These are phyloP conservation scores for Isaurus tuberculatus DNA, from an alignment of 92 coral and sea anemone species.

Conservation along the genomic window DNA sequence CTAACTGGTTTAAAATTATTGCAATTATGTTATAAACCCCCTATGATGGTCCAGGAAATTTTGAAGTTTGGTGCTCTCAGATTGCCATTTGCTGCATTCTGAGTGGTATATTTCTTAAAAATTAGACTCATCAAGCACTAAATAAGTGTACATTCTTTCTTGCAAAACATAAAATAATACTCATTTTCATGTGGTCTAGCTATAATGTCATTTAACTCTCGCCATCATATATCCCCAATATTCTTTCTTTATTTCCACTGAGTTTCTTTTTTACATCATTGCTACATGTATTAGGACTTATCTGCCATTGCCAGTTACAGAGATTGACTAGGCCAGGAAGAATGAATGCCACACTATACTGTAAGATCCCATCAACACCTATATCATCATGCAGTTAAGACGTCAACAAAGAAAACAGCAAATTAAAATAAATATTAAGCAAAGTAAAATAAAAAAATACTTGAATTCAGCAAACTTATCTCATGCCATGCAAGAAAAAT, in stretches of 20 bases:
- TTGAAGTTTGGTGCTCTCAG: slow-evolving; percentile 25
- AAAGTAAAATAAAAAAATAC: not conserved
- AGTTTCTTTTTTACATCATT: not conserved
- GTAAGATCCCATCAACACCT: not conserved
- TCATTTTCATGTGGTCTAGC: not conserved
- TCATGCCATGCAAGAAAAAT: slow-evolving; percentile 24
- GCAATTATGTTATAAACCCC: not conserved
- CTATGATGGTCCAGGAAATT: not conserved
- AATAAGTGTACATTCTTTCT: not conserved
- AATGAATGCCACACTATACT: not conserved
- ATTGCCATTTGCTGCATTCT: slow-evolving; percentile 22
- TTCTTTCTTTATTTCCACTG: not conserved
- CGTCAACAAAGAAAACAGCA: slow-evolving; percentile 21
- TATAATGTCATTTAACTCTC: not conserved
- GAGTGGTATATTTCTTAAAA: not conserved
- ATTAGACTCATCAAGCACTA: not conserved
- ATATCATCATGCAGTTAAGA: slow-evolving; percentile 15
- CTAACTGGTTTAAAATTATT: no score
- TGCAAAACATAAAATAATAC: not conserved
- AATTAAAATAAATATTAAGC: slow-evolving; percentile 10
- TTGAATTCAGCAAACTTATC: slow-evolving; percentile 13
- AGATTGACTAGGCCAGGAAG: not conserved
- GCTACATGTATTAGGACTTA: slow-evolving; percentile 14
- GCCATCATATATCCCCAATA: slow-evolving; percentile 5
- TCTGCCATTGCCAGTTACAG: not conserved